Evolutionary conservation across 64 coral and sea anemone species (phyloP).

Genomic region (Pachyseris speciosa): DNA sequence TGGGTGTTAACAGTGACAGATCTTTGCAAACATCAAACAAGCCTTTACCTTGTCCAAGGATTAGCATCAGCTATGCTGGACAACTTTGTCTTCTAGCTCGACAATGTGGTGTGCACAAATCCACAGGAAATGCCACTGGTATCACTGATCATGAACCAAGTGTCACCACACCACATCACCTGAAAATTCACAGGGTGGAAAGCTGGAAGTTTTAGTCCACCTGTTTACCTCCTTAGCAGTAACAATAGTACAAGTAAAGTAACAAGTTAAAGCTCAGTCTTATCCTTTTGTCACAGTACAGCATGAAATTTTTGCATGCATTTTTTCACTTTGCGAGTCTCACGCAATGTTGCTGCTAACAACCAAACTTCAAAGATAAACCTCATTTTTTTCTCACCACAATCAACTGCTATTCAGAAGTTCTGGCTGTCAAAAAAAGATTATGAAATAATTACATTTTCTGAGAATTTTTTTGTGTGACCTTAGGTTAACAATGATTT

Average conservation of each 20-base stretch:
- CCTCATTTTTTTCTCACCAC: too few species aligned
- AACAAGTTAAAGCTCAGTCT: too few species aligned
- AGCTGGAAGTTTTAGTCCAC: conserved; percentile 38
- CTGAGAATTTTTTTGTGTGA: too few species aligned
- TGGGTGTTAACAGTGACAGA: background rate
- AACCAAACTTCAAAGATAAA: too few species aligned
- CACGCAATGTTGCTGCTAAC: too few species aligned
- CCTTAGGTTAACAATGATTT: too few species aligned
- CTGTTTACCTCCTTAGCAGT: background rate
- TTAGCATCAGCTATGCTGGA: background rate
- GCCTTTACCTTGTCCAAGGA: conserved; percentile 1
- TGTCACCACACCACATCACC: conserved; percentile 48
- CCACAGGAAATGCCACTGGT: conserved; percentile 32
- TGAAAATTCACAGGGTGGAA: conserved; percentile 17
- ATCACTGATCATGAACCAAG: conserved; percentile 24
- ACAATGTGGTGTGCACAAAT: conserved; percentile 13
- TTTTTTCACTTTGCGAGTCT: too few species aligned
- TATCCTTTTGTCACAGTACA: too few species aligned
- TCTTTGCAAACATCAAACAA: conserved; percentile 13
- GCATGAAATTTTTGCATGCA: too few species aligned
- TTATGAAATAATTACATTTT: too few species aligned
- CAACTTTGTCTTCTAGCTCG: background rate
- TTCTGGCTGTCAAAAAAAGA: too few species aligned
- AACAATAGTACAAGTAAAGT: background rate
- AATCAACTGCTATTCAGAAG: too few species aligned